Percentiles rank a stretch among this genome's conserved stretches.
Conservation (phyloP, 2,797 vertebrate species). For the Odontamblyopus lacepedii region DNA sequence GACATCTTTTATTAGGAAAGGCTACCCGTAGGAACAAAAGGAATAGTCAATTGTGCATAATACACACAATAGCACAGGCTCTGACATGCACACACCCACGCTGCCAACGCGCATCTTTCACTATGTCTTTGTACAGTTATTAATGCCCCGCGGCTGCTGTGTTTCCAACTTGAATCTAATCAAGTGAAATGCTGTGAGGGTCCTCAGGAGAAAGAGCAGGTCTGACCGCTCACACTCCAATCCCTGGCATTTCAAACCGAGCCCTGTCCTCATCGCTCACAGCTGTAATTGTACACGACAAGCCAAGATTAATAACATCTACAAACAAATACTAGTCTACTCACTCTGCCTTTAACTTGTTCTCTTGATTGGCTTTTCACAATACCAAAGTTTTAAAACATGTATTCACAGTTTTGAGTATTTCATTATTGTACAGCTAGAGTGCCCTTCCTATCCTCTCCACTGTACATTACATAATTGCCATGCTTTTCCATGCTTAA, state of each 20-base stretch:
- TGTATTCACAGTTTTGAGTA: conserved; percentile 1
- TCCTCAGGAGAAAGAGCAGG: conserved; percentile 63
- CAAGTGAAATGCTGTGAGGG: conserved; percentile 71
- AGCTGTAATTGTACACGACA: conserved; percentile 64
- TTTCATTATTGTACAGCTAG: conserved; percentile 58
- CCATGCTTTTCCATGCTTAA: conserved; percentile 30
- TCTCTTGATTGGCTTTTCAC: conserved; percentile 56
- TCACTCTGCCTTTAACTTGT: background rate
- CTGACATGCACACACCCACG: conserved; percentile 17
- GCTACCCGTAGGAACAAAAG: conserved; percentile 55
- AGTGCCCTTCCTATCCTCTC: conserved; percentile 48
- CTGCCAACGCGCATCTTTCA: conserved; percentile 43
- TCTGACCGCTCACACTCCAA: conserved; percentile 63
- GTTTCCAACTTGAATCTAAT: conserved; percentile 74
- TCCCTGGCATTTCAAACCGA: conserved; percentile 74
- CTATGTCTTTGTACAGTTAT: conserved; percentile 61
- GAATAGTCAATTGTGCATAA: conserved; percentile 45
- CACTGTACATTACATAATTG: conserved; percentile 33
- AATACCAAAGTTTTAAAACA: too few relatives aligned
- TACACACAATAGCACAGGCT: conserved; percentile 43
- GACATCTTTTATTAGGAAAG: conserved; percentile 63
- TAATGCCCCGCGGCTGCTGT: conserved; percentile 64
- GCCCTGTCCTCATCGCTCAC: conserved; percentile 43
- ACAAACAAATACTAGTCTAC: conserved; percentile 26
- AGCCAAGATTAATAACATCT: conserved; percentile 48